Percentiles rank a stretch among this genome's conserved stretches.
Evolutionary conservation across 2,888 invertebrate species (phyloP).

Genomic region (Drosophila picticornis): DNA sequence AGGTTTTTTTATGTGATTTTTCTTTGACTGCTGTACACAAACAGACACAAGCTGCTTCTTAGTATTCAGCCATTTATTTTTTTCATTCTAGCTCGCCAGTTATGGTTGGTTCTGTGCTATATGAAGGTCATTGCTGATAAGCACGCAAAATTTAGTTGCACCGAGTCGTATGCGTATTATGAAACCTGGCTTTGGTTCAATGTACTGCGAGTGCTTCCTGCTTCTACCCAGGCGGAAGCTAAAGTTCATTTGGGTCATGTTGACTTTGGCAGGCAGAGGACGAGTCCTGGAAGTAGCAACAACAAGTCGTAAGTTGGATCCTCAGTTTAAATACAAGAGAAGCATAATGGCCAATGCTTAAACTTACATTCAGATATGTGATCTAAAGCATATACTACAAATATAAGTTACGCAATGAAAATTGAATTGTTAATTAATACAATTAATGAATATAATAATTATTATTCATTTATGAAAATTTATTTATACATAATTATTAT

Average conservation of each 20-base stretch:
- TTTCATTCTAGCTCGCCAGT: constrained; percentile 16
- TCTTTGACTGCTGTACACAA: constrained; percentile 20
- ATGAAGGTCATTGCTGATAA: constrained; percentile 79
- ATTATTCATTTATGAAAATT: background rate
- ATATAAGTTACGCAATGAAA: background rate
- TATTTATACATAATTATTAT: background rate
- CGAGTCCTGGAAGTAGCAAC: constrained; percentile 12
- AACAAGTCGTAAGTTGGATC: constrained; percentile 13
- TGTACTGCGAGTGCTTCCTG: constrained; percentile 63
- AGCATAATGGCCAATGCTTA: background rate
- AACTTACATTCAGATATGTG: background rate
- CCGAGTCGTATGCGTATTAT: constrained; percentile 45
- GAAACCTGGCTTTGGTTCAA: constrained; percentile 50
- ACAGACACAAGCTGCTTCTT: constrained; percentile 36
- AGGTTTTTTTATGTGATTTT: constrained; percentile 36
- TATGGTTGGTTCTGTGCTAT: constrained; percentile 36
- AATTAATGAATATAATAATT: background rate
- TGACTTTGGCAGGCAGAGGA: constrained; percentile 33
- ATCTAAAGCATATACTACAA: background rate
- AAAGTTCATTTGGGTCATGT: constrained; percentile 59
- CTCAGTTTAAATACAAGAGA: constrained; percentile 8
- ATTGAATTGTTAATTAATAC: background rate
- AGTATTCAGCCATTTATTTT: constrained; percentile 46
- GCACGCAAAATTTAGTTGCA: constrained; percentile 31
- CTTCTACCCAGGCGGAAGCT: constrained; percentile 55